These are phyloP conservation scores for Atethmia centrago DNA, from an alignment of 2,888 invertebrate species.

Conservation along the genomic window DNA sequence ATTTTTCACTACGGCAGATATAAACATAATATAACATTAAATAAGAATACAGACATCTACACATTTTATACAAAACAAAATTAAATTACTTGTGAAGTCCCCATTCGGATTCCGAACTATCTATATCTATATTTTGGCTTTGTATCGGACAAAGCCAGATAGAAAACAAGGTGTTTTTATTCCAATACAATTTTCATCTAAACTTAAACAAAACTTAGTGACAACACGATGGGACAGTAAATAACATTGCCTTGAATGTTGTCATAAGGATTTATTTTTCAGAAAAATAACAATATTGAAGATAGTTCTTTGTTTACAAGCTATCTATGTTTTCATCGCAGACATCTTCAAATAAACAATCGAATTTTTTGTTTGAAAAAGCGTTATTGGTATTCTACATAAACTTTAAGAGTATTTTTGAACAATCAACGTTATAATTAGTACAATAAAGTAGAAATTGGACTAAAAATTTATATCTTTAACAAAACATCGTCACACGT, in stretches of 20 bases:
- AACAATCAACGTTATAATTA: neutral
- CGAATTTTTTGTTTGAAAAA: neutral
- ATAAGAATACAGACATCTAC: neutral
- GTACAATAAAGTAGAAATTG: neutral
- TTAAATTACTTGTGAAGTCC: neutral
- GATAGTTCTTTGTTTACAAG: neutral
- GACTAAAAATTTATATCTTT: neutral
- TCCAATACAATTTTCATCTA: neutral
- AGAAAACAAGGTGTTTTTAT: neutral
- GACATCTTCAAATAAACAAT: neutral
- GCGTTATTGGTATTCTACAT: neutral
- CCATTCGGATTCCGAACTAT: neutral
- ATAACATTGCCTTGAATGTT: neutral
- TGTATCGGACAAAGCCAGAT: too few relatives aligned
- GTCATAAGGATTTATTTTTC: neutral
- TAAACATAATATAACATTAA: neutral
- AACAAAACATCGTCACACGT: conserved; percentile 2
- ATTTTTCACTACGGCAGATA: neutral
- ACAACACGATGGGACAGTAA: neutral
- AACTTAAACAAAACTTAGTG: neutral
- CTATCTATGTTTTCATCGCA: neutral
- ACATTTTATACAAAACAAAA: neutral
- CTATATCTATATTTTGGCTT: too few relatives aligned
- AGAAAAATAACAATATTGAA: neutral
- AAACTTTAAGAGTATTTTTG: neutral